Evolutionary conservation across 2,888 invertebrate genomes (phyloP).

Genomic region (Tinea trinotella): DNA sequence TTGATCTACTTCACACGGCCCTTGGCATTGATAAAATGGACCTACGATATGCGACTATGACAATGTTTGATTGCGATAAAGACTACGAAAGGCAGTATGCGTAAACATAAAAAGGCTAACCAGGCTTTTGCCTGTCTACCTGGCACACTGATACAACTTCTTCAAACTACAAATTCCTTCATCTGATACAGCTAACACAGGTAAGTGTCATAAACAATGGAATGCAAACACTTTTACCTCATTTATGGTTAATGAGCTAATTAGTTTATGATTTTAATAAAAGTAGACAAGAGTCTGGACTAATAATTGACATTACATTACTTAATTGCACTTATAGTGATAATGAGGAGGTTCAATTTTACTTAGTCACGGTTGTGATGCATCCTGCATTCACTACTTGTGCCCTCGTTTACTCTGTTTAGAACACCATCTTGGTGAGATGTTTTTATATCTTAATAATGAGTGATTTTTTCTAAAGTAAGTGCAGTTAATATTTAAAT

Average conservation of each 20-base stretch:
- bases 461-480: background rate
- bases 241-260: background rate
- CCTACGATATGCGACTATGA: constrained; percentile 58
- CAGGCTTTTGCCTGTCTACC: constrained; percentile 65
- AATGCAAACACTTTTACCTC: background rate
- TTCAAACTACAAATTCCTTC: constrained; percentile 42
- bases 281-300: constrained; percentile 2
- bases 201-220: constrained; percentile 28
- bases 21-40: constrained; percentile 68
- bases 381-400: background rate
- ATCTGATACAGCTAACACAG: constrained; percentile 54
- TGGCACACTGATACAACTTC: constrained; percentile 51
- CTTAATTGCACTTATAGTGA: background rate
- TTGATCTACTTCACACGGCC: constrained; percentile 64
- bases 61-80: constrained; percentile 57
- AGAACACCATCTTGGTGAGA: background rate
- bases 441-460: background rate
- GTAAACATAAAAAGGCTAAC: constrained; percentile 66
- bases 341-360: background rate
- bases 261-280: constrained; percentile 11
- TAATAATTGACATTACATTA: background rate
- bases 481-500: background rate
- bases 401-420: constrained; percentile 7
- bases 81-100: constrained; percentile 62
- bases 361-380: background rate